phyloP scores from a whole-genome alignment of 2,113 vertebrate genomes.

The Mesoclemmys tuberculata region DNA sequence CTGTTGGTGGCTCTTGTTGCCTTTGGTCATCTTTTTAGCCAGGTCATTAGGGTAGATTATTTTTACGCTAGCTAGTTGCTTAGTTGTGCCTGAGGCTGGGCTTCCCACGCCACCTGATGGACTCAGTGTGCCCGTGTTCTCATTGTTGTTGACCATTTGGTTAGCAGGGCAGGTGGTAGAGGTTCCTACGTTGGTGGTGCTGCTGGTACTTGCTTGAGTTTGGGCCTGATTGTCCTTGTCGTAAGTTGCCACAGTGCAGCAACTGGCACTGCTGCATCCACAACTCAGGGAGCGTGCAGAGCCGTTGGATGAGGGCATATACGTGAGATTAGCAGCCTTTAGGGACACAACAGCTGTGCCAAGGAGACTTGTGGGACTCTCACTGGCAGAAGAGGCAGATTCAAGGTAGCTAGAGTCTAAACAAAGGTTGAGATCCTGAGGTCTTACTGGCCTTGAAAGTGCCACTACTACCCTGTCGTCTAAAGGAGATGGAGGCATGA shows the following conservation, averaged over 20 bases:
- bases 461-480: slow-evolving; percentile 99
- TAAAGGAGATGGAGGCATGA: slow-evolving; percentile 99
- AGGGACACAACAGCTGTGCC: slow-evolving; percentile 90
- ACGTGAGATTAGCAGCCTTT: slow-evolving; percentile 94
- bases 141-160: slow-evolving; percentile 90
- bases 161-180: slow-evolving; percentile 81
- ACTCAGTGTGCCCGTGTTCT: slow-evolving; percentile 84
- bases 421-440: slow-evolving; percentile 97
- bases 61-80: slow-evolving; percentile 84
- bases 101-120: slow-evolving; percentile 81
- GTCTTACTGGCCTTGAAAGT: slow-evolving; percentile 96
- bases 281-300: slow-evolving; percentile 99
- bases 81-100: slow-evolving; percentile 80
- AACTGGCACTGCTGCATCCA: slow-evolving; percentile 99
- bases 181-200: slow-evolving; percentile 79
- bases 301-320: slow-evolving; percentile 99
- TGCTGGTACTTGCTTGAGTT: slow-evolving; percentile 86
- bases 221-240: slow-evolving; percentile 92
- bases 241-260: slow-evolving; percentile 97
- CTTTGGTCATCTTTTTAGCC: slow-evolving; percentile 95
- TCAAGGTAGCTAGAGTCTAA: slow-evolving; percentile 95
- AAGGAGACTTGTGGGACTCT: slow-evolving; percentile 81
- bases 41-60: slow-evolving; percentile 94
- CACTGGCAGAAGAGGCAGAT: slow-evolving; percentile 75
- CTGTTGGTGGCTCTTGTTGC: slow-evolving; percentile 89